Evolutionary conservation across 2,113 vertebrate species (phyloP), one percentile per base, ranked within the genome.

Genomic region (Aldabrachelys gigantea): DNA sequence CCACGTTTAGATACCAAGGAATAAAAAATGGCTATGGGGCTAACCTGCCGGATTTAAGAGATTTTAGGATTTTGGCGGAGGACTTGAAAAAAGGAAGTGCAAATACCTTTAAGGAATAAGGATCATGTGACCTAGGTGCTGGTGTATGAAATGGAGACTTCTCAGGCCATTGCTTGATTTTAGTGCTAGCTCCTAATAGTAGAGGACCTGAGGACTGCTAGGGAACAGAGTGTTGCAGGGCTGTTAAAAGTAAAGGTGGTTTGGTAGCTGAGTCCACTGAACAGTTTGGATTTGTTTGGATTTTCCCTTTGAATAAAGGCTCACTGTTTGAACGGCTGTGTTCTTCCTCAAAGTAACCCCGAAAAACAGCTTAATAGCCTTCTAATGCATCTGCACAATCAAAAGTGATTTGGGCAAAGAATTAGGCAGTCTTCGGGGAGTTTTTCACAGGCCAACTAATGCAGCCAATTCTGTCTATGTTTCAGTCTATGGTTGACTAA

Each of bases 111-210:
- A 17, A 80, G 52, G 69, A 10, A 44, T 86, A 89, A 82, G 9
- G 1, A 2, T 87, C 11, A 27, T 47, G 6, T 22, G 89, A 0
- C 47, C 16, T 52, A 76, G 12, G 7, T 93, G 19, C 31, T 92
- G 76, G 9, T 91, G 1, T 72, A 25, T 50, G 22, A 89, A 62
- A 6, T 76, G 44, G 0, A 0, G 0, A 11, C 6, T 1, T 72
- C 44, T 85, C 31, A 87, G 21, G 12, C 44, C 6, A n/a, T 47
- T 79, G 25, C 1, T 0, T 49, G n/a, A 38, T 72, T 72, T 72
- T 72, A 22, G 14, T 78, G 3, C 2, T 53, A 54, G 50, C 80
- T 81, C 3, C 38, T 72, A 38, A 72, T n/a, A 72, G 65, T 17
- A 22, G 9, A n/a, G 31, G 35, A 72, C 4, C 19, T 38, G 35